Base-by-base conservation (phyloP, 2,888 invertebrate species). In the Ceriagrion tenellum region DNA sequence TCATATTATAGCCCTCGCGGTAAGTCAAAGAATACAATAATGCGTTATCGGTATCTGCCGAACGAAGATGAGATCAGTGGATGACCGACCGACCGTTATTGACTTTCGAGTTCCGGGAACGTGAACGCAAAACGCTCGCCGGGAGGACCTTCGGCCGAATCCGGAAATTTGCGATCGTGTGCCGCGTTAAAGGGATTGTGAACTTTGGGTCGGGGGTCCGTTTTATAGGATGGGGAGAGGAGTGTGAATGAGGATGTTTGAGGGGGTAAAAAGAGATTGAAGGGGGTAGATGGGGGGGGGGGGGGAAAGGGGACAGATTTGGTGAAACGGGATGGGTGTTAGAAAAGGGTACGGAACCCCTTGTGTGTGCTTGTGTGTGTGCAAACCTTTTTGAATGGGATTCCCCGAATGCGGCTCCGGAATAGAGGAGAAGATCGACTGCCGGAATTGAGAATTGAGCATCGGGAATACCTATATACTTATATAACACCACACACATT, bases 331-430 rank as follows among this genome's bases (percentile, higher is more conserved):
- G 2, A 47, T 47, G 47, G 47, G 47, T 47, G 47, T 47, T 47
- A 23, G 30, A n/a, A 81, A 35, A 81, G 81, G 81, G 81, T 16
- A 30, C 30, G 30, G 35, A 35, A 59, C 59, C 81, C n/a, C 35
- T 69, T 59, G 47, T 59, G 59, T 59, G 13, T 69, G 81, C n/a
- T n/a, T 81, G 81, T 81, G 81, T 81, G 81, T 81, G 81, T 81
- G 81, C 35, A 35, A 81, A 81, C 81, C 81, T 81, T 81, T n/a
- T 81, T 81, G 81, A 81, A 81, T 81, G 35, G 81, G 81, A 81
- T 81, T 81, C 81, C 81, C 30, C 81, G 81, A 35, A 35, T 30
- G 81, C 81, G 81, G 81, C 81, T 81, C 26, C 13, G 81, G 69
- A 81, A 81, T 35, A 69, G 69, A 59, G 69, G 69, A 69, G 69